Evolutionary conservation across 2,113 vertebrate genomes (phyloP).

Genomic region (Urocitellus parryii): DNA sequence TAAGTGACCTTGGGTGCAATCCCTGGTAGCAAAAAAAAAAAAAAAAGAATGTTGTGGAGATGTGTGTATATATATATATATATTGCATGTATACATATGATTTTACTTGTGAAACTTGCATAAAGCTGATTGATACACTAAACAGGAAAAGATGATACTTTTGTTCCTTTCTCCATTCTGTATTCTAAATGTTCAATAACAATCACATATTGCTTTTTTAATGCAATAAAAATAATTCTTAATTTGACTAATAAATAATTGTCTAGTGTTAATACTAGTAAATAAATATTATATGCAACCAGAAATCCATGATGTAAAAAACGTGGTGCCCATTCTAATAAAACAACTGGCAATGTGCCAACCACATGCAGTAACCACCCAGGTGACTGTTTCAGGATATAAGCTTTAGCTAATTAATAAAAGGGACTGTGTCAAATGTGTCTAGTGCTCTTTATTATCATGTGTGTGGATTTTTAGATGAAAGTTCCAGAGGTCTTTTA

Average conservation of each 20-base stretch:
- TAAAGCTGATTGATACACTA: background rate
- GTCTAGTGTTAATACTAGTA: background rate
- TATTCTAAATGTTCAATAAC: background rate
- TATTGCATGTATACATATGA: background rate
- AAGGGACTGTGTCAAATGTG: background rate
- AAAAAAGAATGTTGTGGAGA: background rate
- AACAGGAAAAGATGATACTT: background rate
- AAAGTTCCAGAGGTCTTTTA: background rate
- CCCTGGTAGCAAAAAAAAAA: background rate
- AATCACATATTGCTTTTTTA: background rate
- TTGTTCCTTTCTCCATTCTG: background rate
- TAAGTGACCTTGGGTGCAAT: no score
- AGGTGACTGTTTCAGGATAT: background rate
- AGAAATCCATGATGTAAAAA: slow-evolving; percentile 18
- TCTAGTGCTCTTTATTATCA: background rate
- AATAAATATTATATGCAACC: background rate
- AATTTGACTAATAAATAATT: background rate
- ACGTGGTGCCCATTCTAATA: background rate
- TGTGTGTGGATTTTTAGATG: background rate
- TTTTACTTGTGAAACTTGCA: background rate
- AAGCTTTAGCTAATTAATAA: slow-evolving; percentile 23
- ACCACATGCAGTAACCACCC: background rate
- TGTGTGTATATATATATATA: background rate
- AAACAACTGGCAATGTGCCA: background rate
- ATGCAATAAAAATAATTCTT: background rate